These are phyloP conservation scores for Sphenopsis melanotis DNA, from an alignment of 2,797 vertebrate genomes.

Conservation along the genomic window DNA sequence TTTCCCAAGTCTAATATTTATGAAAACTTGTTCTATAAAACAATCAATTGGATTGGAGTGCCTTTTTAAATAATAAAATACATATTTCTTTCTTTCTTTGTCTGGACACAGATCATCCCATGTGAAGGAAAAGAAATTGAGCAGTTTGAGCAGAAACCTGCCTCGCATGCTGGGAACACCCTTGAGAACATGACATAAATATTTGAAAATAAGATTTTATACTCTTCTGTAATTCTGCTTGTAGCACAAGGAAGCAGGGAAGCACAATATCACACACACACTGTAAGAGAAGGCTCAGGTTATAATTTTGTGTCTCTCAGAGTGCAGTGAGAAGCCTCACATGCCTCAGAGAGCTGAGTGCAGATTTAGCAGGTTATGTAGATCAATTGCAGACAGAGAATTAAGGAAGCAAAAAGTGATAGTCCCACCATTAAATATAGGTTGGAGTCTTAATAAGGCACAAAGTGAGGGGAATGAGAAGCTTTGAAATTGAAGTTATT, in stretches of 20 bases:
- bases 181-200: neutral
- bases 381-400: neutral
- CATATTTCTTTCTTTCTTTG: neutral
- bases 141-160: neutral
- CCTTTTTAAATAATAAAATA: neutral
- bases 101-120: neutral
- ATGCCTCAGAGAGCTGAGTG: neutral
- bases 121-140: neutral
- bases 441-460: slow-evolving; percentile 1
- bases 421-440: neutral
- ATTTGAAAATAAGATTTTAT: neutral
- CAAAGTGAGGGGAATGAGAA: neutral
- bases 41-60: neutral
- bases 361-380: neutral
- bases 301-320: neutral
- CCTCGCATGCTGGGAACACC: neutral
- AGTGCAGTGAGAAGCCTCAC: neutral
- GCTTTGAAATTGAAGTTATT: slow-evolving; percentile 25
- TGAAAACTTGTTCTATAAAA: neutral
- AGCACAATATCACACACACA: neutral
- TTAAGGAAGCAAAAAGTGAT: neutral
- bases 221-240: neutral
- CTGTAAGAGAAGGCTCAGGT: neutral
- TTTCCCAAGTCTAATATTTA: neutral
- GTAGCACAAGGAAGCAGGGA: neutral